Base-by-base conservation (phyloP, 2,797 vertebrate genomes). In the Cryptoblepharus egeriae region DNA sequence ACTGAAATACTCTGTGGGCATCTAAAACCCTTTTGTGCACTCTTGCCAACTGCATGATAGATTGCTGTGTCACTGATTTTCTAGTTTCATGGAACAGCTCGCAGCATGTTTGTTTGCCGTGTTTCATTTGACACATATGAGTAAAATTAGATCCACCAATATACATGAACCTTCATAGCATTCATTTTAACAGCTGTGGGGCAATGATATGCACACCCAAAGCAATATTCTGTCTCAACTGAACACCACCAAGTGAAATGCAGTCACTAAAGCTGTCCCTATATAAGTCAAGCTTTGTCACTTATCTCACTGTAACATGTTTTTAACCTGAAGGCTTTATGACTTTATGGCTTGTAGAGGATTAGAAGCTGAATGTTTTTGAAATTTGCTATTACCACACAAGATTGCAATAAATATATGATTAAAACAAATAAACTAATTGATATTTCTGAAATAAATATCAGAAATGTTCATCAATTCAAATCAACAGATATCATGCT, bases 401-500 rank as follows among this genome's bases (percentile, higher is more conserved):
- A 16, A 52, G 7, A 37, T 10, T 30, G 72, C 39, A 61, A 15
- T 20, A 55, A 39, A 52, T 37, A 37, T 65, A 37, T 10, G 39
- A 73, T 70, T 20, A 74, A 74, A 22, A 68, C 49, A 30, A 8
- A 76, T 39, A 35, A 30, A 10, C 1, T 37, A 71, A 77, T 30
- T 52, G 26, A 13, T 60, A 58, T 52, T 73, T 63, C 10, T 35
- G n/a, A 65, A 58, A 58, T 69, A 52, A 63, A n/a, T 64, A 39
- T 77, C 77, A n/a, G n/a, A n/a, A n/a, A 71, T 64, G 74, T 69
- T 83, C 32, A 30, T 20, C 30, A n/a, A 63, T 77, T 71, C 24
- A 71, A 83, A 77, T 49, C 35, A 69, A 57, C 49, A 68, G 37
- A 75, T 68, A 35, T 12, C 32, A 12, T 26, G 32, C 67, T 71